These are phyloP conservation scores for Epizoanthus stellaris DNA, from an alignment of 92 coral and sea anemone genomes.

Conservation along the genomic window DNA sequence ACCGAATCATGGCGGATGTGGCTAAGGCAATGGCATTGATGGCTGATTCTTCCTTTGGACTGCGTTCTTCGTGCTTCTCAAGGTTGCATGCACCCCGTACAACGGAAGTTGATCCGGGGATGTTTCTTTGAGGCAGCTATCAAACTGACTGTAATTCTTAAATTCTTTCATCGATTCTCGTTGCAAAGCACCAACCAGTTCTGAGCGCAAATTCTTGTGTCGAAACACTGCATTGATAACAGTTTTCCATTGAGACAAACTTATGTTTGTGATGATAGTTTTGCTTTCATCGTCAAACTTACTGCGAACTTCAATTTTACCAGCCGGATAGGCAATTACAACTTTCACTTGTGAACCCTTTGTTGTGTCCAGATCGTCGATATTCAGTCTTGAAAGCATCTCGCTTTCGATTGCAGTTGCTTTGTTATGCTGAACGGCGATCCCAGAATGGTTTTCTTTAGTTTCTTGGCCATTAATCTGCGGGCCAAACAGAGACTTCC, in stretches of 20 bases:
- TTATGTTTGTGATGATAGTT: constrained; percentile 9
- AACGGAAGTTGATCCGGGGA: constrained; percentile 35
- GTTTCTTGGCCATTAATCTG: no score
- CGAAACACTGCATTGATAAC: constrained; percentile 9
- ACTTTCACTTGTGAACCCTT: constrained; percentile 19
- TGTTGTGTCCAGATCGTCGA: constrained; percentile 10
- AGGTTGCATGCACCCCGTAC: constrained; percentile 35
- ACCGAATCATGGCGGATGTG: constrained; percentile 9
- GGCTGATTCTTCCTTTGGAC: constrained; percentile 13
- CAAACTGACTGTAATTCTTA: constrained; percentile 1
- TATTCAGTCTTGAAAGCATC: neutral
- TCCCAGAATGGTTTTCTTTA: no score
- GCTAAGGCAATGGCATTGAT: constrained; percentile 33
- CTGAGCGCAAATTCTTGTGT: constrained; percentile 8
- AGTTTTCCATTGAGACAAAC: constrained; percentile 23
- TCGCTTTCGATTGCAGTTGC: neutral
- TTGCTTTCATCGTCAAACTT: constrained; percentile 22
- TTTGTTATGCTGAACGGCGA: neutral
- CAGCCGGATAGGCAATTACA: constrained; percentile 23
- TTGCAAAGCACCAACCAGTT: constrained; percentile 2
- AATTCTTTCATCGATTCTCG: constrained; percentile 4
- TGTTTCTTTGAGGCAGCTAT: constrained; percentile 19
- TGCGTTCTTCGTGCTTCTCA: neutral
- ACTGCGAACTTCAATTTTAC: constrained; percentile 2
- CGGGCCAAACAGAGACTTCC: no score